Percentiles rank a stretch among this genome's conserved stretches.
Conservation (phyloP, 2,888 invertebrate genomes). For the Drosophila mulleri region DNA sequence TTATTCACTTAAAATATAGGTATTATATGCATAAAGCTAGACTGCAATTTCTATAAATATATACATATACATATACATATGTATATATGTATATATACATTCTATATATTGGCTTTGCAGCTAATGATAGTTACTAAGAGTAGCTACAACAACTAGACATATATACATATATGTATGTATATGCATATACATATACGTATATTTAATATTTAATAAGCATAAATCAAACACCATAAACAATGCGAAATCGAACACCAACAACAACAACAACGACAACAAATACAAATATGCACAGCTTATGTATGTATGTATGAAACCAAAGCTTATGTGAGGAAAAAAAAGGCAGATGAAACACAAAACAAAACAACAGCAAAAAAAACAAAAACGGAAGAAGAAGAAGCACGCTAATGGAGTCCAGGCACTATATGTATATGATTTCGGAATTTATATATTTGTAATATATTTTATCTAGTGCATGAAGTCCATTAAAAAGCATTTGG, state of each 20-base stretch:
- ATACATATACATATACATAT: background rate
- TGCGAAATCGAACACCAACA: slow-evolving; percentile 33
- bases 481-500: slow-evolving; percentile 22
- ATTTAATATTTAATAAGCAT: background rate
- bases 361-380: slow-evolving; percentile 6
- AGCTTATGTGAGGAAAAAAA: slow-evolving; percentile 19
- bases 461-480: slow-evolving; percentile 5
- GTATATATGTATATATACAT: background rate
- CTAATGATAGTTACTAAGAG: slow-evolving; percentile 13
- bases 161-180: background rate
- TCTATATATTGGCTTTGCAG: slow-evolving; percentile 6
- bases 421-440: background rate
- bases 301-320: background rate
- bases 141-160: slow-evolving; percentile 7
- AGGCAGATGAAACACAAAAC: slow-evolving; percentile 12
- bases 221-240: slow-evolving; percentile 22
- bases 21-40: background rate
- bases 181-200: background rate
- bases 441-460: background rate
- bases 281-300: slow-evolving; percentile 23
- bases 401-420: slow-evolving; percentile 14
- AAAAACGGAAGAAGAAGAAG: background rate
- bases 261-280: slow-evolving; percentile 30
- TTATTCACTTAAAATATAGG: background rate
- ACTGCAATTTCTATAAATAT: background rate